Conservation (phyloP, 2,888 invertebrate genomes). For the Pterostichus madidus region DNA sequence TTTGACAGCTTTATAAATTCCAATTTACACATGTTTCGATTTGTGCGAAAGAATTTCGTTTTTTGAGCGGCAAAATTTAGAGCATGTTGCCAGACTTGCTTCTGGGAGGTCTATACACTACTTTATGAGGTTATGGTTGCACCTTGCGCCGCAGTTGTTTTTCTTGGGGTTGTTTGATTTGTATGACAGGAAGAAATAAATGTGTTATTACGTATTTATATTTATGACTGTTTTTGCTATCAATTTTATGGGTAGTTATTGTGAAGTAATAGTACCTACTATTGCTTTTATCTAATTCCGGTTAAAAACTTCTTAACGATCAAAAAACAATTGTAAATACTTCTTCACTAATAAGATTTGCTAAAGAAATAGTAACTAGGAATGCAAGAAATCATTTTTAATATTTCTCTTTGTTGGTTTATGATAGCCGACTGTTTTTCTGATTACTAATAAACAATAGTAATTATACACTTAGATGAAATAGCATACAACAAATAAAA, state of each 20-base stretch:
- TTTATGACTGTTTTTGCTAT: conserved; percentile 35
- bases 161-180: conserved; percentile 21
- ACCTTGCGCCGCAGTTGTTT: conserved; percentile 13
- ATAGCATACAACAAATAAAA: neutral
- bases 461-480: conserved; percentile 1
- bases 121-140: conserved; percentile 18
- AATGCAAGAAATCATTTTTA: conserved; percentile 35
- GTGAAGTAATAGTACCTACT: neutral
- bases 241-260: conserved; percentile 18
- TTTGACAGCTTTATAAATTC: conserved; percentile 69
- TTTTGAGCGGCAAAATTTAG: conserved; percentile 58
- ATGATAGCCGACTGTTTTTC: conserved; percentile 36
- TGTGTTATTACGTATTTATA: conserved; percentile 37
- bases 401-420: conserved; percentile 30
- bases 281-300: conserved; percentile 41
- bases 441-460: neutral
- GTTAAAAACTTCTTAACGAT: conserved; percentile 33
- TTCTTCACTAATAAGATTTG: conserved; percentile 38
- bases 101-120: conserved; percentile 48
- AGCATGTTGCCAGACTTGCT: conserved; percentile 43
- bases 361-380: conserved; percentile 2
- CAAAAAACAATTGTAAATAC: conserved; percentile 50
- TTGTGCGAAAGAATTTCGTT: conserved; percentile 57
- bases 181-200: conserved; percentile 50
- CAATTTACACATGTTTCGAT: conserved; percentile 68